Evolutionary conservation across 1,140 invertebrate species (phyloP), one percentile per base, ranked within the genome.

Genomic region (Melanaphis sacchari): DNA sequence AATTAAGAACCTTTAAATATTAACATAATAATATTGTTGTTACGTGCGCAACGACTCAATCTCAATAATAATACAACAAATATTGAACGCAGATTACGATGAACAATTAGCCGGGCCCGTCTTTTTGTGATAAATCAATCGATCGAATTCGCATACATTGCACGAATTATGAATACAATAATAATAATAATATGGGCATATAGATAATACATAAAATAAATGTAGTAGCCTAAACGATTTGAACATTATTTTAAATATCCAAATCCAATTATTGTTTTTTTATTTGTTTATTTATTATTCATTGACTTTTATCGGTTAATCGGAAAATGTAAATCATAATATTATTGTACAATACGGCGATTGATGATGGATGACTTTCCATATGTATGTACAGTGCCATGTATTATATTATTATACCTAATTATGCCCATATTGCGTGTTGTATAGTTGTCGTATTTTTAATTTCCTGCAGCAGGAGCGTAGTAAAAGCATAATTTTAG

Each of bases 401-500:
- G 24, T 52, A 76, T n/a, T n/a, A 49, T 49, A 49, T 49, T 15
- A 46, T 46, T 18, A 49, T 49, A 43, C n/a, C n/a, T n/a, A n/a
- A n/a, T n/a, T n/a, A 18, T 76, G n/a, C n/a, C 5, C 36, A n/a
- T 4, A 76, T 5, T 18, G 59, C 31, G 15, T 84, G 82, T 84
- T 11, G 21, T 84, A 40, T 38, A 26, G 82, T 41, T 11, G 81
- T 82, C 38, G 82, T 84, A 41, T 41, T 41, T 84, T 84, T 41
- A 84, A 84, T 84, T 84, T 84, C 82, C 82, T 26, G 82, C 38
- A 18, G 82, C 22, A 26, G 40, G 38, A 40, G 82, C 40, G 82
- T 84, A 41, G 82, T 84, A 40, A 84, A 41, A 41, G 36, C 81
- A 38, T 82, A 82, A 84, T 84, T 84, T 84, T 41, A 84, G 82